Percentiles rank a stretch among this genome's conserved stretches.
These are phyloP conservation scores for Cancer borealis DNA, from an alignment of 2,888 invertebrate genomes.

Conservation along the genomic window DNA sequence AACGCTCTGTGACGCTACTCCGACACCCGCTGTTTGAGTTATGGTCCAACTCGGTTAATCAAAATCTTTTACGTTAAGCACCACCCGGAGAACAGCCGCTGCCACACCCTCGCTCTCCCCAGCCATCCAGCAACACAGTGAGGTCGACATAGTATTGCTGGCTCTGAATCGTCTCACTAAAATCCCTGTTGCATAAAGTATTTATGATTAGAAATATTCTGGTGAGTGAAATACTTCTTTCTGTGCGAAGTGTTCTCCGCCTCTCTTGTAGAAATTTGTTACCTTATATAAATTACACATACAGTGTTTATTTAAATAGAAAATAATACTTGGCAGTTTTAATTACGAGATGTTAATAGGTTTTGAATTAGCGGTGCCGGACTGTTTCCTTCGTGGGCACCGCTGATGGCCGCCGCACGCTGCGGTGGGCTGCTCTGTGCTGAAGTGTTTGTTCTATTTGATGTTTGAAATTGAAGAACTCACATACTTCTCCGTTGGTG, in stretches of 20 bases:
- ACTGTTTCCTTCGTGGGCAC: constrained; percentile 5
- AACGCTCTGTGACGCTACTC: constrained; percentile 51
- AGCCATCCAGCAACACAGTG: constrained; percentile 30
- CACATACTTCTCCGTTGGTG: constrained; percentile 28
- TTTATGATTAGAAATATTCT: constrained; percentile 7
- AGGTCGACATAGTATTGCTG: constrained; percentile 23
- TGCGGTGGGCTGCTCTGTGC: background rate
- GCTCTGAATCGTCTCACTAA: constrained; percentile 25
- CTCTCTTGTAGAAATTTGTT: constrained; percentile 29
- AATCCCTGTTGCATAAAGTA: constrained; percentile 41
- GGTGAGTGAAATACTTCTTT: constrained; percentile 12
- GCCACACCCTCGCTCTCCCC: constrained; percentile 41
- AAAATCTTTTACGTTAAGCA: constrained; percentile 48
- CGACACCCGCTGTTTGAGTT: constrained; percentile 34
- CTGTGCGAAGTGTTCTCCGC: constrained; percentile 38
- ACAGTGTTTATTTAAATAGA: constrained; percentile 16
- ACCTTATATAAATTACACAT: background rate
- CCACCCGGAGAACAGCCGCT: constrained; percentile 39
- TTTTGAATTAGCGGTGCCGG: constrained; percentile 26
- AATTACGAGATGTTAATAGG: constrained; percentile 25
- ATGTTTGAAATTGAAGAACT: constrained; percentile 33
- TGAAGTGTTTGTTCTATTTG: constrained; percentile 41
- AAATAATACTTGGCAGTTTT: constrained; percentile 23
- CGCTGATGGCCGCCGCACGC: constrained; percentile 1
- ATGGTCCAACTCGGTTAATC: constrained; percentile 56